These are phyloP conservation scores for Hydractinia symbiolongicarpus DNA, from an alignment of 30 jellyfish, hydroid and myxozoan genomes.

Conservation along the genomic window DNA sequence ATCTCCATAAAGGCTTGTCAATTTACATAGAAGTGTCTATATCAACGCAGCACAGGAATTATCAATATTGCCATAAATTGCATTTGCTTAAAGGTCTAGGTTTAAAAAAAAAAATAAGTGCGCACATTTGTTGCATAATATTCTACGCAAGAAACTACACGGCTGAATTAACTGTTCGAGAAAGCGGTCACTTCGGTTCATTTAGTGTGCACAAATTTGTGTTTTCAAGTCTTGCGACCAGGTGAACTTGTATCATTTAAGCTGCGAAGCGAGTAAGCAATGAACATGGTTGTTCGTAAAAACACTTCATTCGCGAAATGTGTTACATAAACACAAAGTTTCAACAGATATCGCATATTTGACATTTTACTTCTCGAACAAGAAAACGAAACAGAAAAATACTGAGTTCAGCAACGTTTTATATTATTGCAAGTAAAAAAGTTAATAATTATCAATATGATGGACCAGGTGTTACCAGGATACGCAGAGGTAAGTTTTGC, in stretches of 20 bases:
- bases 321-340: not conserved
- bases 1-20: too few relatives aligned
- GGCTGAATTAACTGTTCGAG: too few relatives aligned
- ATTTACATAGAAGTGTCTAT: too few relatives aligned
- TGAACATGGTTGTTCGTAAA: not conserved
- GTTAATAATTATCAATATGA: slow-evolving; percentile 29
- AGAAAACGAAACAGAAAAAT: not conserved
- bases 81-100: too few relatives aligned
- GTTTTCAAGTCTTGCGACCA: too few relatives aligned
- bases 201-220: too few relatives aligned
- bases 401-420: not conserved
- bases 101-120: too few relatives aligned
- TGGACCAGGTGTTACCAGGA: slow-evolving; percentile 93
- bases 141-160: too few relatives aligned
- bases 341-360: slow-evolving; percentile 5
- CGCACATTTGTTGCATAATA: too few relatives aligned
- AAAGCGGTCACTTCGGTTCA: too few relatives aligned
- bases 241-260: not conserved
- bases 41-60: too few relatives aligned
- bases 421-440: not conserved
- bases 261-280: slow-evolving; percentile 7
- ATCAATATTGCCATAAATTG: too few relatives aligned
- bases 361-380: not conserved
- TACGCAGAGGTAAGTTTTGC: slow-evolving; percentile 72
- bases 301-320: not conserved